These are phyloP conservation scores for Diarsia brunnea DNA, from an alignment of 2,888 invertebrate genomes.

Conservation along the genomic window DNA sequence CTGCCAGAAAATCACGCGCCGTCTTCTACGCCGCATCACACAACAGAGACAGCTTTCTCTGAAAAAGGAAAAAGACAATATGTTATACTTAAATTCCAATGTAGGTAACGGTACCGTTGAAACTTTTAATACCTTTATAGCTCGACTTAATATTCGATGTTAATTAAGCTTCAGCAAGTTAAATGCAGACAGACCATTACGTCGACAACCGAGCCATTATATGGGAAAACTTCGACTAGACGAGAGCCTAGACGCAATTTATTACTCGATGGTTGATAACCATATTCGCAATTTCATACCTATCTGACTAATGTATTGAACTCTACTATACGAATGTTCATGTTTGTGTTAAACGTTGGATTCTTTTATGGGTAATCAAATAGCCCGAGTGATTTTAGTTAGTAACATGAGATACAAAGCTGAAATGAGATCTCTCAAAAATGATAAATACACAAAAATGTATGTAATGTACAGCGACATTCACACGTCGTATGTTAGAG, in stretches of 20 bases:
- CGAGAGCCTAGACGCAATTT: conserved; percentile 76
- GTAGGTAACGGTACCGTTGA: conserved; percentile 26
- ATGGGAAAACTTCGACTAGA: conserved; percentile 79
- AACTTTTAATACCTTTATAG: conserved; percentile 62
- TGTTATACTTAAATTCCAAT: conserved; percentile 22
- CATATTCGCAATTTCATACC: conserved; percentile 59
- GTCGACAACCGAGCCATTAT: conserved; percentile 75
- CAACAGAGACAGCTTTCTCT: conserved; percentile 27
- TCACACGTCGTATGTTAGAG: conserved; percentile 76
- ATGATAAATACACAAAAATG: conserved; percentile 73
- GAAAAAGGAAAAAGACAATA: conserved; percentile 19
- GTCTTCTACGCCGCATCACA: conserved; percentile 21
- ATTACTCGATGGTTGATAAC: conserved; percentile 71
- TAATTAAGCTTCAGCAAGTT: conserved; percentile 76
- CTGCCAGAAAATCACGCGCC: conserved; percentile 13
- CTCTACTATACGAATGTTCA: neutral
- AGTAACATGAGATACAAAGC: conserved; percentile 11
- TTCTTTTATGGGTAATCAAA: conserved; percentile 3
- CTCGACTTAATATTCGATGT: conserved; percentile 74
- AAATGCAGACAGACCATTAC: conserved; percentile 76
- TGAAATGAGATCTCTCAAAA: conserved; percentile 23
- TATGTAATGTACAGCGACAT: conserved; percentile 75
- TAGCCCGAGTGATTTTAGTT: conserved; percentile 1
- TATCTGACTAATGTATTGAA: conserved; percentile 33
- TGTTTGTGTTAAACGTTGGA: neutral